Evolutionary conservation across 2,797 vertebrate species (phyloP), one percentile per base, ranked within the genome.

Genomic region (Phalanger gymnotis): DNA sequence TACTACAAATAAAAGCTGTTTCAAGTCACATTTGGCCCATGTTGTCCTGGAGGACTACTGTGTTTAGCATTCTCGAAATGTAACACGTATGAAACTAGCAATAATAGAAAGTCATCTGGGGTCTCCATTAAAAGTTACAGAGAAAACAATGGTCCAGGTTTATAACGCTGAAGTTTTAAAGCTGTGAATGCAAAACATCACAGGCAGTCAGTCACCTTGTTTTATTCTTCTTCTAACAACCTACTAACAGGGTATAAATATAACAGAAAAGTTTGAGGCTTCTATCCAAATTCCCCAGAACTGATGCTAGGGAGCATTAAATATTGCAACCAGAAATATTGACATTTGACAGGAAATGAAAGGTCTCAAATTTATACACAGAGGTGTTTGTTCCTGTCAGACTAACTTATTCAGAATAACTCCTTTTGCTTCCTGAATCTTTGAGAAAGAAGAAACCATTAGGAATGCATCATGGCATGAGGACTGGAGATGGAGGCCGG

Each of bases 341-440:
- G 98, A 99, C 98, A 98, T 98, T 98, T 98, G 98, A 98, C 98
- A 98, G 97, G 96, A 97, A 98, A 98, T 98, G 98, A 98, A 98
- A 99, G 98, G 98, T 98, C 98, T 98, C 98, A 98, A 97, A 98
- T 98, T 98, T 98, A 98, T 98, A 98, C 98, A 98, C 98, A 56
- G 94, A 98, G 98, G 98, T 98, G 98, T 98, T 98, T 98, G 98
- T 98, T 98, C 97, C 98, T 98, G 98, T 98, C 98, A 97, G 93
- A 93, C 12, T 97, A 95, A 98, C 98, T 97, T 97, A 97, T 98
- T 97, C 97, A 96, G 97, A 98, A 98, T 98, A 98, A 98, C 97
- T 98, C 96, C 96, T 98, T 98, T 98, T 98, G 98, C 98, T 98
- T 98, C 98, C 96, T 98, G 98, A 99, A 98, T 98, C 98, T 98